Conservation (phyloP, 2,888 invertebrate genomes). For the Iselma pallidipennis region DNA sequence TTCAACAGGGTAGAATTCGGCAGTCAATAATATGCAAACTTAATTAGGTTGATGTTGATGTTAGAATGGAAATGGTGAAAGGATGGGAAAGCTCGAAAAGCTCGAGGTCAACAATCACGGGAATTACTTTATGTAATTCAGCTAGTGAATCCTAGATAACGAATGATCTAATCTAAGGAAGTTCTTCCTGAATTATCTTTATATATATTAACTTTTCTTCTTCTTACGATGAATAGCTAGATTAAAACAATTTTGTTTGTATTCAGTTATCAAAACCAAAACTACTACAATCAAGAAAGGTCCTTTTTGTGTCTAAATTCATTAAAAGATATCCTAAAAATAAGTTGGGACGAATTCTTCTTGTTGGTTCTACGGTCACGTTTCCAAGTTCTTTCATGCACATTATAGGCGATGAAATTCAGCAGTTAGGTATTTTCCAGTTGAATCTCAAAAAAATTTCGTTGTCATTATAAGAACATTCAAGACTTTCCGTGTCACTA, state of each 20-base stretch:
- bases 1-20: slow-evolving; percentile 28
- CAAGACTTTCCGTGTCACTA: no score
- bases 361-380: neutral
- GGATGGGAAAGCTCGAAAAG: slow-evolving; percentile 15
- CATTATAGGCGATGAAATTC: neutral
- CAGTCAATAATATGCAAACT: slow-evolving; percentile 33
- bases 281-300: neutral
- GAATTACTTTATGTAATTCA: slow-evolving; percentile 28
- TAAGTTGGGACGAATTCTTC: neutral
- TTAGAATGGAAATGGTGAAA: no score
- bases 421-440: no score
- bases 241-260: neutral
- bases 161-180: slow-evolving; percentile 23
- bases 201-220: neutral
- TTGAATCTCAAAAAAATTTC: no score
- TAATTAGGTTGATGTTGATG: slow-evolving; percentile 30
- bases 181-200: neutral
- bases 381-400: neutral
- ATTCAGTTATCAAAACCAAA: neutral
- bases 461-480: no score
- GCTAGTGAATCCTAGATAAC: slow-evolving; percentile 27
- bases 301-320: slow-evolving; percentile 7
- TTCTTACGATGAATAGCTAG: neutral
- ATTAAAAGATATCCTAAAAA: neutral
- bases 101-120: slow-evolving; percentile 27